Evolutionary conservation across 1,140 invertebrate genomes (phyloP), one percentile per base, ranked within the genome.

Genomic region (Drosophila sturtevanti): DNA sequence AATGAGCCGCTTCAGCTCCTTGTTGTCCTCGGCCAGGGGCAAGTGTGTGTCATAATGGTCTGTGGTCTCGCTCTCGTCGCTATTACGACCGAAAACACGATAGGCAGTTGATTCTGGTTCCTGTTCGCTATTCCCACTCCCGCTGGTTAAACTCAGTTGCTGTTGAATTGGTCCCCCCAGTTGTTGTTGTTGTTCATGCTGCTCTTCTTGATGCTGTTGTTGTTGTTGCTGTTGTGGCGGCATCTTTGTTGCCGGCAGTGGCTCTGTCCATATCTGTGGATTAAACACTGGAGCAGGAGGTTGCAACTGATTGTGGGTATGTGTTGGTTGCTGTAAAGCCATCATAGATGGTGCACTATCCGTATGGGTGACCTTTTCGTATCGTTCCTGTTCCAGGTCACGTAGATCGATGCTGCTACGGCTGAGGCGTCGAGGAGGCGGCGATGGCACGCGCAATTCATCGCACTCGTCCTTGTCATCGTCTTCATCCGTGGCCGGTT

Each of bases 331-430:
- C 59, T 89, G 90, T 51, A 91, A 38, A 0, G 91, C 91, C 72
- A 92, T 92, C 90, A 92, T 92, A n/a, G 91, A 92, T 7, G 91
- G 91, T 0, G 91, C 91, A 48, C 91, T 92, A 63, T 92, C 91
- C 37, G 91, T 92, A 59, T 92, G 91, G 16, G 89, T 91, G 56
- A 92, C 91, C 72, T 91, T 91, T 38, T 92, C 91, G 34, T 92
- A 91, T 18, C 90, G 91, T 61, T 92, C 91, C 68, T 91, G 91
- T 58, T 92, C 91, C 52, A 92, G 63, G 73, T 92, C 91, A 22
- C 91, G 86, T 59, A 92, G 80, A 61, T 92, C 91, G 62, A 92
- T 92, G 72, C 91, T 92, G 72, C 91, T 92, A 27, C 91, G 81
- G 60, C 91, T 92, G 0, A 92, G 87, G 12, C 91, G 90, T 5